These are phyloP conservation scores for Ciconia boyciana DNA, from an alignment of 2,113 vertebrate species.

Conservation along the genomic window DNA sequence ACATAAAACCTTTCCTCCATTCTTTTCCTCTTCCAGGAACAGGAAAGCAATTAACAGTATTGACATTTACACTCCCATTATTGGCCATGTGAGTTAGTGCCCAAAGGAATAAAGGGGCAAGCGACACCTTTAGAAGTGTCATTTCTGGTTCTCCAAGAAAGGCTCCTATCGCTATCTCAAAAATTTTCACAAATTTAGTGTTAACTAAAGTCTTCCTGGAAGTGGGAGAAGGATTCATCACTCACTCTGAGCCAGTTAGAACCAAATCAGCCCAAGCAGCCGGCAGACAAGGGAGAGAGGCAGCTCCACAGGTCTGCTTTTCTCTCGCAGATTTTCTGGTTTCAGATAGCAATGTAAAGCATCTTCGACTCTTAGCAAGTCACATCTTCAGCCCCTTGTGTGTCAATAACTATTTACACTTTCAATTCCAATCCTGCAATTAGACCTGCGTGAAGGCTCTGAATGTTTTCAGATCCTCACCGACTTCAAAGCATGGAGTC, in stretches of 20 bases:
- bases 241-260: not conserved
- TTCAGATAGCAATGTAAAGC: not conserved
- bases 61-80: not conserved
- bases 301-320: not conserved
- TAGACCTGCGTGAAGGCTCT: not conserved
- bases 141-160: not conserved
- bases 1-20: not conserved
- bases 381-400: not conserved
- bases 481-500: accelerated
- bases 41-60: not conserved
- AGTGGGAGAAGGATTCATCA: not conserved
- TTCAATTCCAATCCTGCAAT: not conserved
- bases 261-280: not conserved
- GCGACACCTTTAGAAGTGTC: not conserved
- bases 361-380: not conserved
- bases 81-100: accelerated
- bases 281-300: not conserved
- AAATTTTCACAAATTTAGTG: not conserved
- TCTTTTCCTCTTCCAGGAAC: not conserved
- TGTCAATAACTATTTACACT: not conserved
- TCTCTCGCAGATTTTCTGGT: not conserved
- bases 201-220: not conserved
- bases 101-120: not conserved
- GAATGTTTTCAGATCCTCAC: not conserved
- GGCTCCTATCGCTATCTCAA: not conserved